phyloP scores from a whole-genome alignment of 2,888 invertebrate species.

The Metalampra italica region DNA sequence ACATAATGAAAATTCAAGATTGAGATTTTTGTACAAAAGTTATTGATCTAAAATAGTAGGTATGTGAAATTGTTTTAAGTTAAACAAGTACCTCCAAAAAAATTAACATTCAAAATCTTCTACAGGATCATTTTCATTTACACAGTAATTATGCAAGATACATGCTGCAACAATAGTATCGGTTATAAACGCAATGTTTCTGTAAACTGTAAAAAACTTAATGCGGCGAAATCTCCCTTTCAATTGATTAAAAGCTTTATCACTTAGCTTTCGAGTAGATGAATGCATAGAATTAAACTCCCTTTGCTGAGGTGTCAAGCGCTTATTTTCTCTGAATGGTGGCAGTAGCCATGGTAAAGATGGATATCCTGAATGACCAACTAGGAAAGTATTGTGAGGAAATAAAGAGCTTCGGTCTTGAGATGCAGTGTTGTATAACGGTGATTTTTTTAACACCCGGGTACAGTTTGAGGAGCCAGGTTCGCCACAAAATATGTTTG shows the following conservation, averaged over 20 bases:
- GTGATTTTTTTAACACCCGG: slow-evolving; percentile 49
- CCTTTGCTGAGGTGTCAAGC: slow-evolving; percentile 45
- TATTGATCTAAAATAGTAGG: too few species aligned
- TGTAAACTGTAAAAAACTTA: slow-evolving; percentile 49
- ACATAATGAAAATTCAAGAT: neutral
- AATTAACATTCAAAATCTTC: slow-evolving; percentile 18
- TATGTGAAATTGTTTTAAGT: too few species aligned
- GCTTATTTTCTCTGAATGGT: slow-evolving; percentile 52
- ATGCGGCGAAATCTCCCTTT: slow-evolving; percentile 49
- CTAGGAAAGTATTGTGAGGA: slow-evolving; percentile 46
- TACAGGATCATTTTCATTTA: slow-evolving; percentile 46
- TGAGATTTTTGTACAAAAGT: too few species aligned
- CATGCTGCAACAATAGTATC: slow-evolving; percentile 55
- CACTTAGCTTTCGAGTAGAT: slow-evolving; percentile 43
- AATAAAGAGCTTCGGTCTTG: slow-evolving; percentile 42
- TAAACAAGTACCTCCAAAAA: too few species aligned
- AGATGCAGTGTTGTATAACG: slow-evolving; percentile 42
- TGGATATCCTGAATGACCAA: slow-evolving; percentile 53
- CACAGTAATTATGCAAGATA: slow-evolving; percentile 55
- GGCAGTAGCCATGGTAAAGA: slow-evolving; percentile 51
- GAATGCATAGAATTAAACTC: slow-evolving; percentile 48
- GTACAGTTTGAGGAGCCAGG: slow-evolving; percentile 49
- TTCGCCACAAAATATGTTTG: slow-evolving; percentile 56
- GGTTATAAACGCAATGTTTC: slow-evolving; percentile 52
- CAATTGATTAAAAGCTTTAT: slow-evolving; percentile 45